Percentiles rank a stretch among this genome's conserved stretches.
phyloP scores from a whole-genome alignment of 2,797 vertebrate genomes.

The Sebastes alutus region DNA sequence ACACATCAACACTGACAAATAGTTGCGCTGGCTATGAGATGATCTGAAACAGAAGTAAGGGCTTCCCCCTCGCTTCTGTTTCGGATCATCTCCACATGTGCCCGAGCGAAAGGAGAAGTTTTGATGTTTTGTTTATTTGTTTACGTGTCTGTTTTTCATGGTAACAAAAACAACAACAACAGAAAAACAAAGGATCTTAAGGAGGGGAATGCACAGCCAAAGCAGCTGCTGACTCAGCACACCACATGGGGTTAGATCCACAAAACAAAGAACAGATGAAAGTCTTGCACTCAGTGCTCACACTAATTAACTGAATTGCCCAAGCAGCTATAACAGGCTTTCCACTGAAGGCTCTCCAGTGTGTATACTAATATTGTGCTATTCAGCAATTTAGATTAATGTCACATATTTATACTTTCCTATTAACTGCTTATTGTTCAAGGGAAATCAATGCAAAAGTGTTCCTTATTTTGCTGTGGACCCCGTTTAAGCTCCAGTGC shows the following conservation, averaged over 20 bases:
- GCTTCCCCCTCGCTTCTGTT: constrained; percentile 33
- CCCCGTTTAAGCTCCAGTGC: background rate
- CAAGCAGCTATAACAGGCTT: background rate
- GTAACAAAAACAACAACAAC: constrained; percentile 28
- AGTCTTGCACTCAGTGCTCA: constrained; percentile 14
- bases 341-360: background rate
- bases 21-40: constrained; percentile 18
- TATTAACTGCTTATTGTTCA: background rate
- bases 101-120: background rate
- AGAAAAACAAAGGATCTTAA: constrained; percentile 21
- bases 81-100: constrained; percentile 53
- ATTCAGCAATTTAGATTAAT: background rate
- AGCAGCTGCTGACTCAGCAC: constrained; percentile 59
- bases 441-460: background rate
- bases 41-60: constrained; percentile 39
- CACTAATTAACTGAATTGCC: constrained; percentile 40
- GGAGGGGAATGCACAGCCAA: constrained; percentile 25
- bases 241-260: constrained; percentile 46
- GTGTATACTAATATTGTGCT: background rate
- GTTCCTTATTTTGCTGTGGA: background rate
- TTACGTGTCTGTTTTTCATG: constrained; percentile 46
- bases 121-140: constrained; percentile 51
- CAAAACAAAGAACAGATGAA: constrained; percentile 62
- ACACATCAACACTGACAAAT: constrained; percentile 17
- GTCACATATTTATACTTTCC: background rate